Percentiles rank a stretch among this genome's conserved stretches.
Conservation (phyloP, 2,113 vertebrate genomes). For the Pachycephala philippinensis region DNA sequence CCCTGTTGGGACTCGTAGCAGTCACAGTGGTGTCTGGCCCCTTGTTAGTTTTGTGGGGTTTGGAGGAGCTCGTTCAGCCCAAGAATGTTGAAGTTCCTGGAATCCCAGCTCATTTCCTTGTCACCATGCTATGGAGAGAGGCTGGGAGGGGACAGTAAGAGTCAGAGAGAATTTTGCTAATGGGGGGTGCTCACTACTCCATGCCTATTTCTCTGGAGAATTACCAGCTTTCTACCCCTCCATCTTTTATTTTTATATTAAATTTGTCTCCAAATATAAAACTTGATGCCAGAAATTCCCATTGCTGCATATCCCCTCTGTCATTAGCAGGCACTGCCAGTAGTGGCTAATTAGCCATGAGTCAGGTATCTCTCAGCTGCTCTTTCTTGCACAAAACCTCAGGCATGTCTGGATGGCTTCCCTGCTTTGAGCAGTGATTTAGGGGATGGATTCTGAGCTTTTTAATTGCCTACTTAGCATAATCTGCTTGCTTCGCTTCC, state of each 20-base stretch:
- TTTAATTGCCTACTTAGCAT: background rate
- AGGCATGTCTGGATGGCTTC: background rate
- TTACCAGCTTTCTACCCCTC: background rate
- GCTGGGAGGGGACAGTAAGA: background rate
- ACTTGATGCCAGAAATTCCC: background rate
- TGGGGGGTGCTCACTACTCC: background rate
- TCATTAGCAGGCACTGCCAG: background rate
- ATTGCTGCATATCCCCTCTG: background rate
- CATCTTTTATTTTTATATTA: background rate
- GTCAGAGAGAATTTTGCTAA: background rate
- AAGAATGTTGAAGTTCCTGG: background rate
- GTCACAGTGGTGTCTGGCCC: background rate
- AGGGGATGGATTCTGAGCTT: background rate
- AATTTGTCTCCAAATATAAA: background rate
- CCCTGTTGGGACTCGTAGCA: background rate
- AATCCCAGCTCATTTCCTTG: background rate
- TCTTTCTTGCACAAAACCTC: background rate
- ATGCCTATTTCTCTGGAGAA: background rate
- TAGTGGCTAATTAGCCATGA: background rate
- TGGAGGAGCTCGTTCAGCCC: background rate
- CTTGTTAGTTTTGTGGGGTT: background rate
- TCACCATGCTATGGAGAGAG: background rate
- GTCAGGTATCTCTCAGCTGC: background rate
- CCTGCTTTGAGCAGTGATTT: background rate
- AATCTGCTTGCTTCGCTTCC: background rate